These are phyloP conservation scores for Cephus pulcher DNA, from an alignment of 2,888 invertebrate species.

Conservation along the genomic window DNA sequence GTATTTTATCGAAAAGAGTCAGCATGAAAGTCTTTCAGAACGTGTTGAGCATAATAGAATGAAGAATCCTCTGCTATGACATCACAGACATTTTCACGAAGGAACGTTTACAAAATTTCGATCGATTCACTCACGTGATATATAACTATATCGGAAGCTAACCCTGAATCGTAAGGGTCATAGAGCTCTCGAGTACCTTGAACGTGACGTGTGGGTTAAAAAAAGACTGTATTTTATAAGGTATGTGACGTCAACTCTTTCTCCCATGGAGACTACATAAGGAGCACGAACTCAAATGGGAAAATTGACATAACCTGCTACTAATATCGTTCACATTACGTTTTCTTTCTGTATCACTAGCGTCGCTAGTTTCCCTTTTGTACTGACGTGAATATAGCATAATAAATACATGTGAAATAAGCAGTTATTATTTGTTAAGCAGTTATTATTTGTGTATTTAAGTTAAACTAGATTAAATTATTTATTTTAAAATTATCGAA, in stretches of 20 bases:
- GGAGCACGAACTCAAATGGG: no score
- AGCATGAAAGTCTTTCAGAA: neutral
- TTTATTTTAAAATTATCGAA: no score
- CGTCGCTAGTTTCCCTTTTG: no score
- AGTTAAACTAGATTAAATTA: no score
- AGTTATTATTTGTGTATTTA: no score
- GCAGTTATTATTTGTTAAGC: no score
- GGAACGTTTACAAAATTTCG: neutral
- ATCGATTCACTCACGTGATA: neutral
- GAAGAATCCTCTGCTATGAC: neutral
- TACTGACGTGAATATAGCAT: no score
- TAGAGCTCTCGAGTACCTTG: neutral
- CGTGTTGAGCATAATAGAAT: neutral
- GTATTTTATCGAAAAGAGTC: neutral
- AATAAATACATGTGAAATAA: no score
- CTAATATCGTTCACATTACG: no score
- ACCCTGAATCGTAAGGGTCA: neutral
- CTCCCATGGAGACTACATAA: no score
- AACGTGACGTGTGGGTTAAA: neutral
- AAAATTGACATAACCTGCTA: no score
- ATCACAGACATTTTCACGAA: neutral
- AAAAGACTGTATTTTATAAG: neutral
- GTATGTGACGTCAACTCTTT: neutral
- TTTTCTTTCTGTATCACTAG: no score
- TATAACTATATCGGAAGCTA: neutral